Evolutionary conservation across 2,888 invertebrate genomes (phyloP).

Genomic region (Macaria liturata): DNA sequence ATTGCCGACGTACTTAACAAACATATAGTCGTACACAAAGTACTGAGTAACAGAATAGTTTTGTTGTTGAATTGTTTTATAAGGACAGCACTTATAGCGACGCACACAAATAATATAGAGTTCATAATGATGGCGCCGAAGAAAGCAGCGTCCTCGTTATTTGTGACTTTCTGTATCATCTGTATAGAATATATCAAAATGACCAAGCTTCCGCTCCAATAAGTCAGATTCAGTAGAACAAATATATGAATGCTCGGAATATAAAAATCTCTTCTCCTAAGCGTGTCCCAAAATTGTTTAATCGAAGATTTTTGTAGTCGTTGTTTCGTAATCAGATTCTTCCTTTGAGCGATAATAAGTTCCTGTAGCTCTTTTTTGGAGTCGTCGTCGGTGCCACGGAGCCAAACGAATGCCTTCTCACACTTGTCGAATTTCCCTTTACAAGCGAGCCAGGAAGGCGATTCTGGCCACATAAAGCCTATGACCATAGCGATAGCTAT

Average conservation of each 20-base stretch:
- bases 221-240: slow-evolving; percentile 16
- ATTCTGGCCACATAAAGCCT: slow-evolving; percentile 37
- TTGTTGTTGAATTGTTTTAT: slow-evolving; percentile 14
- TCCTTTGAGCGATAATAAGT: slow-evolving; percentile 29
- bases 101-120: slow-evolving; percentile 10
- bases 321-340: slow-evolving; percentile 1
- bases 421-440: slow-evolving; percentile 36
- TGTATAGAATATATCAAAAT: slow-evolving; percentile 20
- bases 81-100: slow-evolving; percentile 4
- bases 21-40: slow-evolving; percentile 1
- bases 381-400: slow-evolving; percentile 31
- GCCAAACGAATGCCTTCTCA: slow-evolving; percentile 28
- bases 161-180: slow-evolving; percentile 13
- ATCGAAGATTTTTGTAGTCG: background rate
- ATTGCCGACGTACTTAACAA: slow-evolving; percentile 8
- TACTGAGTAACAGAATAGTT: slow-evolving; percentile 8
- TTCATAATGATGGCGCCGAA: slow-evolving; percentile 17
- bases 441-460: slow-evolving; percentile 39
- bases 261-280: slow-evolving; percentile 22
- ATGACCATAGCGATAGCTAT: slow-evolving; percentile 19
- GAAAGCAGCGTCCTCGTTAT: slow-evolving; percentile 13
- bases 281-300: slow-evolving; percentile 11
- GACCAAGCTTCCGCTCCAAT: slow-evolving; percentile 21
- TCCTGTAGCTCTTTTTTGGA: slow-evolving; percentile 32
- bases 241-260: slow-evolving; percentile 20